These are phyloP conservation scores for Actias luna DNA, from an alignment of 2,888 invertebrate genomes.

Conservation along the genomic window DNA sequence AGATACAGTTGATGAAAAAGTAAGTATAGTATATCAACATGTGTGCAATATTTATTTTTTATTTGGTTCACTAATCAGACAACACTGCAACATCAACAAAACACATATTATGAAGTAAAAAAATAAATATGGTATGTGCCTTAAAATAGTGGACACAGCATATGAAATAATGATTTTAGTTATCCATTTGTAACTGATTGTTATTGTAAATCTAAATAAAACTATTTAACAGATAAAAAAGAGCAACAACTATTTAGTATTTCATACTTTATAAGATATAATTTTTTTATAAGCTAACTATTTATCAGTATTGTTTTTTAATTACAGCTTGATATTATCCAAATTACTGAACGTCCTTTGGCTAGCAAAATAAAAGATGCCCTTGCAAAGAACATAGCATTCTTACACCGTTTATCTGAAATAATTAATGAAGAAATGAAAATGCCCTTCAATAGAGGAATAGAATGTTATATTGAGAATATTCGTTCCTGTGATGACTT, in stretches of 20 bases:
- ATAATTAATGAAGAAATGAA: conserved; percentile 70
- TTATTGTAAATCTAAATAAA: background rate
- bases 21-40: conserved; percentile 38
- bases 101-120: background rate
- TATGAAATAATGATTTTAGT: too few relatives aligned
- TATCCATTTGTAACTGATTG: background rate
- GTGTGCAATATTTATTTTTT: too few relatives aligned
- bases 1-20: conserved; percentile 65
- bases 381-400: conserved; percentile 70
- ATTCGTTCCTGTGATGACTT: conserved; percentile 71
- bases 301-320: background rate
- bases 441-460: conserved; percentile 69
- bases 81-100: background rate
- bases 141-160: too few relatives aligned
- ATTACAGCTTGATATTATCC: conserved; percentile 70
- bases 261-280: background rate
- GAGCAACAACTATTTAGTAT: background rate
- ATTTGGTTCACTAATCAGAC: too few relatives aligned
- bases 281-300: background rate
- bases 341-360: conserved; percentile 71
- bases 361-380: conserved; percentile 63
- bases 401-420: conserved; percentile 70
- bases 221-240: background rate
- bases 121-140: too few relatives aligned
- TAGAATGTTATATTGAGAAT: conserved; percentile 69